Conservation (phyloP, 1,140 invertebrate species). For the Yoshiicerus persimilis region DNA sequence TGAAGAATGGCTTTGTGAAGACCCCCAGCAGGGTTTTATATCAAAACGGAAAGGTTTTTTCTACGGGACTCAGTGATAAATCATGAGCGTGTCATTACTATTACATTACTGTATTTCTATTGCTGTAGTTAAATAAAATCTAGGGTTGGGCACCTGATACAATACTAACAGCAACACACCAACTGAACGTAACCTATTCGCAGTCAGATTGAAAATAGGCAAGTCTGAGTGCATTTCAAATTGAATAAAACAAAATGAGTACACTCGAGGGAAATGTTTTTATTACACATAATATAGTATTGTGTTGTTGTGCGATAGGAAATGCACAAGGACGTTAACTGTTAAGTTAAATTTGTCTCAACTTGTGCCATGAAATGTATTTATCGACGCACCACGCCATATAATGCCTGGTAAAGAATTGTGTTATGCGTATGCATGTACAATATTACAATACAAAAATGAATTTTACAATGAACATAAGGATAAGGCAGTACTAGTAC, state of each 20-base stretch:
- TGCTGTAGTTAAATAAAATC: background rate
- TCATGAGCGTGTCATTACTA: slow-evolving; percentile 25
- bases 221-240: background rate
- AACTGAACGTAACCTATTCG: background rate
- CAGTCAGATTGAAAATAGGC: background rate
- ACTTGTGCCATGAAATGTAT: background rate
- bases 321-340: background rate
- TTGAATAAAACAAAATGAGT: background rate
- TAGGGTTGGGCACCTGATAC: background rate
- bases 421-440: too few relatives aligned
- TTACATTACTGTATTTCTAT: slow-evolving; percentile 9
- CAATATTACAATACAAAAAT: too few relatives aligned
- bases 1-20: slow-evolving; percentile 22
- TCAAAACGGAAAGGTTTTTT: slow-evolving; percentile 23
- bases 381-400: background rate
- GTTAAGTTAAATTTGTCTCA: background rate
- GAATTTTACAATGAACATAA: background rate
- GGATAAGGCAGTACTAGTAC: too few relatives aligned
- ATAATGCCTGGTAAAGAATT: too few relatives aligned
- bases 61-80: slow-evolving; percentile 22
- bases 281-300: background rate
- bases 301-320: background rate
- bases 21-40: slow-evolving; percentile 21
- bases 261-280: background rate
- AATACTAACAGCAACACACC: background rate